These are phyloP conservation scores for Microchirus variegatus DNA, from an alignment of 2,797 vertebrate genomes.

Conservation along the genomic window DNA sequence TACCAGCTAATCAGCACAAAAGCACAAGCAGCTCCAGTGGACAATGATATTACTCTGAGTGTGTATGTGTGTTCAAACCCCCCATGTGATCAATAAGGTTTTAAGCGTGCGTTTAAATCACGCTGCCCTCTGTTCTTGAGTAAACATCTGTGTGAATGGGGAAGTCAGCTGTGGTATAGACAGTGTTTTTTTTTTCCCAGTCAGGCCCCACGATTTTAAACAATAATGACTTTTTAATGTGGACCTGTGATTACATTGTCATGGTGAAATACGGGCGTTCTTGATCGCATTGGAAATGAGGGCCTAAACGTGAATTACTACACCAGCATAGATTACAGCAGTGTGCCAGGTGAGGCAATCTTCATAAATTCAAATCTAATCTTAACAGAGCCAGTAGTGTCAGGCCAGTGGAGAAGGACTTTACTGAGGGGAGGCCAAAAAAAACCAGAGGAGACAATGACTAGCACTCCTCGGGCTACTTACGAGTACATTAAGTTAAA, in stretches of 20 bases:
- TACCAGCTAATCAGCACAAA: slow-evolving; percentile 87
- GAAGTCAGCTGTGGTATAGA: slow-evolving; percentile 92
- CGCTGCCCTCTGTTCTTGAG: slow-evolving; percentile 87
- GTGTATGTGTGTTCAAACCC: slow-evolving; percentile 61
- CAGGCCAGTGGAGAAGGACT: slow-evolving; percentile 82
- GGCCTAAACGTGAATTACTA: slow-evolving; percentile 91
- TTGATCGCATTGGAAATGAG: slow-evolving; percentile 91
- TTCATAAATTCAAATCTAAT: slow-evolving; percentile 99
- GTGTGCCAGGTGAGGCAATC: slow-evolving; percentile 92
- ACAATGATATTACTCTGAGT: slow-evolving; percentile 56
- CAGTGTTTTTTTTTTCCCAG: slow-evolving; percentile 90
- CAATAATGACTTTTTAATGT: slow-evolving; percentile 99
- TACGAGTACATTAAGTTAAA: slow-evolving; percentile 2
- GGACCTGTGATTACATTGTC: slow-evolving; percentile 99
- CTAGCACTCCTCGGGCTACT: slow-evolving; percentile 15
- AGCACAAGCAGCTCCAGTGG: slow-evolving; percentile 69
- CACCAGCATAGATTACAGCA: slow-evolving; percentile 85
- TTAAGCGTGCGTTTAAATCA: slow-evolving; percentile 91
- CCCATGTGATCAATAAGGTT: slow-evolving; percentile 87
- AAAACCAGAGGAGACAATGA: slow-evolving; percentile 22
- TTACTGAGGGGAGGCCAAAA: slow-evolving; percentile 40
- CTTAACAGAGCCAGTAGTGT: slow-evolving; percentile 87
- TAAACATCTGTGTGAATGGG: slow-evolving; percentile 94
- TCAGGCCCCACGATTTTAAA: slow-evolving; percentile 95
- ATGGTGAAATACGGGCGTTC: slow-evolving; percentile 93